Conservation (phyloP, 2,888 invertebrate genomes). For the Pasiphila rectangulata region DNA sequence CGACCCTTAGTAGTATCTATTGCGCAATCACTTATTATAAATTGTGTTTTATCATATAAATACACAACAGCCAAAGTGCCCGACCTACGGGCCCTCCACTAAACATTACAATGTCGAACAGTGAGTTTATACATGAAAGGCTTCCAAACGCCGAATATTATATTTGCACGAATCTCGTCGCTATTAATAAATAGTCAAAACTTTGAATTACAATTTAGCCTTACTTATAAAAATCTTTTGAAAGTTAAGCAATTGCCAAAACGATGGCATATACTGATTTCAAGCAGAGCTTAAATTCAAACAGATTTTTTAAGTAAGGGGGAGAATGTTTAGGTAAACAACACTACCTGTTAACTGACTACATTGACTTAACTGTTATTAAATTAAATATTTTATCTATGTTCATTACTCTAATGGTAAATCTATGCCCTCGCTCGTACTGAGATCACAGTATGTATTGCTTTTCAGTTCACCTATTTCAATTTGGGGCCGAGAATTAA, state of each 20-base stretch:
- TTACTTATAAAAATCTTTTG: slow-evolving; percentile 3
- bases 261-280: slow-evolving; percentile 27
- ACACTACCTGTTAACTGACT: slow-evolving; percentile 76
- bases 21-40: slow-evolving; percentile 47
- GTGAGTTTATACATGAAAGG: slow-evolving; percentile 15
- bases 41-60: slow-evolving; percentile 43
- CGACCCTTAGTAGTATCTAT: slow-evolving; percentile 33
- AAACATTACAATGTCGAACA: slow-evolving; percentile 40
- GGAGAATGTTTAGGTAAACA: slow-evolving; percentile 60
- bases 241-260: slow-evolving; percentile 23
- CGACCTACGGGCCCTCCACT: slow-evolving; percentile 39
- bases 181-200: slow-evolving; percentile 59
- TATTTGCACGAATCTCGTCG: slow-evolving; percentile 46
- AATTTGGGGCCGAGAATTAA: slow-evolving; percentile 27
- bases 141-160: slow-evolving; percentile 13
- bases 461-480: slow-evolving; percentile 17
- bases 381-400: slow-evolving; percentile 67
- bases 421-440: slow-evolving; percentile 53
- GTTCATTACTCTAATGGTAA: slow-evolving; percentile 63
- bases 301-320: slow-evolving; percentile 5
- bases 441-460: slow-evolving; percentile 45
- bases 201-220: slow-evolving; percentile 46
- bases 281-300: slow-evolving; percentile 3
- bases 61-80: slow-evolving; percentile 68
- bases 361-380: slow-evolving; percentile 70